Evolutionary conservation across 2,888 invertebrate genomes (phyloP).

Genomic region (Dicyrtomina minuta): DNA sequence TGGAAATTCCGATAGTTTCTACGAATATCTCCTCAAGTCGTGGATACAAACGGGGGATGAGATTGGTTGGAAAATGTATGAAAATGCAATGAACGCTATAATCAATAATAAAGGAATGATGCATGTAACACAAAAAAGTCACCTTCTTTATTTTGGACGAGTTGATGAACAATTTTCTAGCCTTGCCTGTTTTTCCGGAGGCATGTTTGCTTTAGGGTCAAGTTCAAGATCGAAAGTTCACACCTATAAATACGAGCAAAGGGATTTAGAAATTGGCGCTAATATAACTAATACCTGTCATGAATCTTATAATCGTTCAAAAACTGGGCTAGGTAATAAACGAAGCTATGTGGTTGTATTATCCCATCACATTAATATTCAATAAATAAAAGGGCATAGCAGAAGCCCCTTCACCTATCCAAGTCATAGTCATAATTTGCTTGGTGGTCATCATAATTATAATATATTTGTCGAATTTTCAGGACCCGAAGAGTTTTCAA

Average conservation of each 20-base stretch:
- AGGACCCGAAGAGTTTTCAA: slow-evolving; percentile 51
- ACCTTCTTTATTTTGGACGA: too few relatives aligned
- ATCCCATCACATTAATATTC: too few relatives aligned
- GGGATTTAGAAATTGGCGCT: slow-evolving; percentile 46
- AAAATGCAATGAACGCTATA: slow-evolving; percentile 50
- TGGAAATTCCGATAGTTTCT: slow-evolving; percentile 98
- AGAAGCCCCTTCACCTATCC: too few relatives aligned
- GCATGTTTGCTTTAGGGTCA: slow-evolving; percentile 52
- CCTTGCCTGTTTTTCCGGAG: slow-evolving; percentile 34
- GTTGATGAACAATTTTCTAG: too few relatives aligned
- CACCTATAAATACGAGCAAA: slow-evolving; percentile 24
- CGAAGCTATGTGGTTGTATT: too few relatives aligned
- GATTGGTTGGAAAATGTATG: slow-evolving; percentile 60
- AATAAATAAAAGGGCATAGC: too few relatives aligned
- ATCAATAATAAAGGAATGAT: slow-evolving; percentile 43
- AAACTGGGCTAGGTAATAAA: slow-evolving; percentile 56
- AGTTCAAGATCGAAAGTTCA: slow-evolving; percentile 40
- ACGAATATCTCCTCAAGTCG: slow-evolving; percentile 94
- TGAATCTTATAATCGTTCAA: slow-evolving; percentile 64
- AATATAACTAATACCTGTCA: slow-evolving; percentile 41
- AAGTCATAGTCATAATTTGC: too few relatives aligned
- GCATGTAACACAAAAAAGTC: slow-evolving; percentile 30
- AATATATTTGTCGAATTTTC: too few relatives aligned
- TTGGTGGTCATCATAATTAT: too few relatives aligned
- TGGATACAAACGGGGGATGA: slow-evolving; percentile 81